Evolutionary conservation across 2,113 vertebrate species (phyloP), one percentile per base, ranked within the genome.

Genomic region (Campylorhamphus procurvoides): DNA sequence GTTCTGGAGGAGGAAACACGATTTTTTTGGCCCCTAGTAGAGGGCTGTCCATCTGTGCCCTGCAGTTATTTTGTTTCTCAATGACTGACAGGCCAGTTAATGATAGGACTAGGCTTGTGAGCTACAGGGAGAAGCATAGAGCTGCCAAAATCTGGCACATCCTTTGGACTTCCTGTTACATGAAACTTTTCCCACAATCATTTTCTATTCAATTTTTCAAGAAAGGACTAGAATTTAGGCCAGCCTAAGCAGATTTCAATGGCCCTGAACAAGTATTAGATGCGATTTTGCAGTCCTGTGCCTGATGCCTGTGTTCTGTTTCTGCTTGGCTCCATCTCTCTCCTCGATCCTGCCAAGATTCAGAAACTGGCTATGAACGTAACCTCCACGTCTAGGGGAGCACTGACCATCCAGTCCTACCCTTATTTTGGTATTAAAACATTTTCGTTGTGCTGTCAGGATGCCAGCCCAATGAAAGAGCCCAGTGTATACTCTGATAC

Each of bases 351-450:
- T 82, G 33, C 52, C 58, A 63, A 29, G 71, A 50, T 12, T 27
- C 69, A 82, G 62, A 59, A 85, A 13, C 27, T 52, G 85, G 4
- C 24, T 79, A 10, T 39, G 74, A 90, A 5, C 27, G 24, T 4
- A 12, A 2, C 11, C 28, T 78, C 13, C 66, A 50, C 29, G 6
- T 28, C 81, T 39, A 47, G 20, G 42, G 15, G 8, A 67, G n/a
- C 7, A 20, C 15, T 72, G 52, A 20, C 15, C 28, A 5, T 0
- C 3, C 0, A 0, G 10, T 8, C 53, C 53, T n/a, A 1, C 37
- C 35, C 37, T 13, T 39, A 28, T 68, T 53, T 44, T 8, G 4
- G 0, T n/a, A 20, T 35, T 67, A 59, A 79, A 40, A 20, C 1
- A 7, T 82, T 82, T 88, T 18, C 44, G 28, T 4, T 40, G 24